phyloP scores from a whole-genome alignment of 2,113 vertebrate genomes.

The Lontra canadensis region DNA sequence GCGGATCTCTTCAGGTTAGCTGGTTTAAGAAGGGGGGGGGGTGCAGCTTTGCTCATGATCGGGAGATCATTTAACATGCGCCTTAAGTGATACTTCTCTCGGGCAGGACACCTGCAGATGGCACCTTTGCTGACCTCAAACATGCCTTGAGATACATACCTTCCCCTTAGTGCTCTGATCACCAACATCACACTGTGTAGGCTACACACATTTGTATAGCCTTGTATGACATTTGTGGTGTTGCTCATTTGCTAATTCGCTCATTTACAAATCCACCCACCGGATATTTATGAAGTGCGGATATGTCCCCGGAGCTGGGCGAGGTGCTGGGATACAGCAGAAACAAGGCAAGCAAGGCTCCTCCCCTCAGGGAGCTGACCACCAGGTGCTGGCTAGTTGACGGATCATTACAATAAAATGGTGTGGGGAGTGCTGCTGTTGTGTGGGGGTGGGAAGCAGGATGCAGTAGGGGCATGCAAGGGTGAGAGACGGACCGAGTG shows the following conservation, averaged over 20 bases:
- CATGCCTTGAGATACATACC: accelerated
- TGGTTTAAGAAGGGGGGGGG: not conserved
- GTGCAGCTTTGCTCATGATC: not conserved
- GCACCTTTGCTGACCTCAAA: not conserved
- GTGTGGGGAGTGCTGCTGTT: not conserved
- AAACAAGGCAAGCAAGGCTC: not conserved
- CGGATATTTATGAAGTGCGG: not conserved
- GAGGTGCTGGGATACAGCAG: not conserved
- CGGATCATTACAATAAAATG: not conserved
- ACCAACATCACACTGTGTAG: too few relatives aligned
- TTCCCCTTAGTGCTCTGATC: not conserved
- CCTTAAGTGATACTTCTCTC: not conserved
- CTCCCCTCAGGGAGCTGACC: not conserved
- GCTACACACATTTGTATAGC: too few relatives aligned
- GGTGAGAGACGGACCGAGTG: not conserved
- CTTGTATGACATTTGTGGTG: not conserved
- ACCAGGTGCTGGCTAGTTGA: accelerated
- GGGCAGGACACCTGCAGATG: not conserved
- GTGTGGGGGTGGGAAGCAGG: not conserved
- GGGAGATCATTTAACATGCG: not conserved
- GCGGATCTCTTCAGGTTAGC: not conserved
- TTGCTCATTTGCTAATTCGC: not conserved
- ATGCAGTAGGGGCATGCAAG: accelerated
- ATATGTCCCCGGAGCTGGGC: not conserved
- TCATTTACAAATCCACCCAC: not conserved